Base-by-base conservation (phyloP, 2,888 invertebrate genomes). In the Thera obeliscata region DNA sequence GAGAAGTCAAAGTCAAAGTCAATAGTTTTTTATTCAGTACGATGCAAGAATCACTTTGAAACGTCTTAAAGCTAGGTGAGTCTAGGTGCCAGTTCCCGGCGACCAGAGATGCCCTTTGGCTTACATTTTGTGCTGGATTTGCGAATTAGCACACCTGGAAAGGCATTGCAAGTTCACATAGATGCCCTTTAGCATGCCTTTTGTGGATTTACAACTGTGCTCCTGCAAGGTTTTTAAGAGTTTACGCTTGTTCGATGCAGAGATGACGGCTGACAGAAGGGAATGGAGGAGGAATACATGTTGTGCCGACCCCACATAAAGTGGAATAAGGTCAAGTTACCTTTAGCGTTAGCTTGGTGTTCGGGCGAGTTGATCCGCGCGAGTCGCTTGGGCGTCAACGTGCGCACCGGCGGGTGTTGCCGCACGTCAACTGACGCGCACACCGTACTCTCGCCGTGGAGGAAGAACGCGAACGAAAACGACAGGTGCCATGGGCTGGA, bases 381-480 rank as follows among this genome's bases (percentile, higher is more conserved):
- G 64, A 81, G 80, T 5, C 86, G 78, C 78, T 85, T 81, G 78
- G 96, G 95, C 70, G 97, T 96, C 74, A 99, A 95, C 81, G 97
- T 96, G 81, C 98, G 96, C 71, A 99, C 97, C 48, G 98, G 97
- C 75, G 99, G 98, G 94, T 99, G 99, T 84, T 98, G 97, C 71
- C 99, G 96, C 71, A 99, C 98, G 93, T 99, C 99, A 78, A 99
- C 97, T 78, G 98, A 98, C 78, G 99, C 98, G 93, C 99, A 99
- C 76, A 99, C 99, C 71, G 98, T 98, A 88, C 98, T 99, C 94
- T 99, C 99, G 79, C 99, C 99, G 94, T 99, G 99, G 77, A 99
- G 98, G 94, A 99, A 99, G 95, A 99, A 99, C 83, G 98, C 97
- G 91, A 99, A 98, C 75, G 98, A 97, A 92, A 98, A 98, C 76